Evolutionary conservation across 2,888 invertebrate genomes (phyloP).

Genomic region (Nemotelus nigrinus): DNA sequence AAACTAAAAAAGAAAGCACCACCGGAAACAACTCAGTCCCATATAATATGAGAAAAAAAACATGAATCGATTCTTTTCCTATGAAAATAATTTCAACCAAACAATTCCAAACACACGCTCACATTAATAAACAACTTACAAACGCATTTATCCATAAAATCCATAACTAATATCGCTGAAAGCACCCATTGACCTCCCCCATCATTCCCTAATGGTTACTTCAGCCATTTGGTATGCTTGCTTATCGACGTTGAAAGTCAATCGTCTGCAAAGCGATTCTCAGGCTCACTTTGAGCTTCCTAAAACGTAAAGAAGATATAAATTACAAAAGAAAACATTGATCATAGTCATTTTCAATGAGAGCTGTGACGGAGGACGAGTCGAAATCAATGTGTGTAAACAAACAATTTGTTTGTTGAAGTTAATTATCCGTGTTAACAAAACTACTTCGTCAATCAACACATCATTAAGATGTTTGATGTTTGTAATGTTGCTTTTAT

Average conservation of each 20-base stretch:
- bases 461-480: constrained; percentile 41
- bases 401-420: constrained; percentile 36
- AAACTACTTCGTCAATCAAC: constrained; percentile 35
- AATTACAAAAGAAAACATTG: constrained; percentile 39
- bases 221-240: no score
- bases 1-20: no score
- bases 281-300: constrained; percentile 19
- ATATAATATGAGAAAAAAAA: no score
- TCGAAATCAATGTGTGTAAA: constrained; percentile 29
- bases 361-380: neutral
- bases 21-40: no score
- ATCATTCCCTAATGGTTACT: neutral
- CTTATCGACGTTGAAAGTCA: no score
- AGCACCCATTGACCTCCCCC: constrained; percentile 8
- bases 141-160: constrained; percentile 1
- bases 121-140: constrained; percentile 10
- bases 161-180: constrained; percentile 5
- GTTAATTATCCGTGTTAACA: constrained; percentile 40
- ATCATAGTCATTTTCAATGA: constrained; percentile 21
- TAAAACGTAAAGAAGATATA: constrained; percentile 31
- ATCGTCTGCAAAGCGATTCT: constrained; percentile 26
- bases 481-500: constrained; percentile 25
- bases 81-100: neutral
- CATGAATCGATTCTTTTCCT: no score
- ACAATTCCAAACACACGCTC: neutral